Evolutionary conservation across 2,113 vertebrate genomes (phyloP), one percentile per base, ranked within the genome.

Genomic region (Oreamnos americanus): DNA sequence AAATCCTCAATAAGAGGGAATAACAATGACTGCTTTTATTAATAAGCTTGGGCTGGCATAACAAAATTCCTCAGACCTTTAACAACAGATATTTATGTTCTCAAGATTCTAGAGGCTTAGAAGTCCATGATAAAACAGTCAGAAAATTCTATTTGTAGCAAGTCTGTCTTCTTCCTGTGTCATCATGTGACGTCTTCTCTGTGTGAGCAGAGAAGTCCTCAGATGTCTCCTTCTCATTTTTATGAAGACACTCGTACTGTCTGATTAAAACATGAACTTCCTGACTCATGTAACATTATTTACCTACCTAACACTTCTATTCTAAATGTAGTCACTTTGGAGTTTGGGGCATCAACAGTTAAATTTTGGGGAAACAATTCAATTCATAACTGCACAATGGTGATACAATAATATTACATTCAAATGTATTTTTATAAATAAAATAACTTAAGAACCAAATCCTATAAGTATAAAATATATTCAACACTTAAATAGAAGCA

Each of bases 361-460:
- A n/a, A 90, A 43, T 87, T 57, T 83, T 8, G 13, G 57, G 8
- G 39, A 51, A 5, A 17, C 8, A 87, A 67, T 90, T 87, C 28
- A 93, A 10, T 86, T 23, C 45, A 21, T 28, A 51, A 43, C 2
- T 55, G 4, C 0, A 19, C 53, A 83, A 55, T 12, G 33, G 14
- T 26, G 13, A 82, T 57, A 16, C 19, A 11, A 76, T 57, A 16
- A 19, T 81, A 57, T 74, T 47, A 64, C 1, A n/a, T 13, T 58
- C 45, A 81, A 26, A 51, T 45, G 58, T 84, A 62, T 79, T 58
- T 87, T 9, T 84, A 88, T 74, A 78, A 78, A 21, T 60, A 39
- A 97, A 85, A 78, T 11, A 93, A 67, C 53, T 60, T 93, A 67
- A 82, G 13, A 53, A 71, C n/a, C 21, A 51, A 87, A 67, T 74